Percentiles rank a stretch among this genome's conserved stretches.
Conservation (phyloP, 2,797 vertebrate genomes). For the Alfaro cultratus region DNA sequence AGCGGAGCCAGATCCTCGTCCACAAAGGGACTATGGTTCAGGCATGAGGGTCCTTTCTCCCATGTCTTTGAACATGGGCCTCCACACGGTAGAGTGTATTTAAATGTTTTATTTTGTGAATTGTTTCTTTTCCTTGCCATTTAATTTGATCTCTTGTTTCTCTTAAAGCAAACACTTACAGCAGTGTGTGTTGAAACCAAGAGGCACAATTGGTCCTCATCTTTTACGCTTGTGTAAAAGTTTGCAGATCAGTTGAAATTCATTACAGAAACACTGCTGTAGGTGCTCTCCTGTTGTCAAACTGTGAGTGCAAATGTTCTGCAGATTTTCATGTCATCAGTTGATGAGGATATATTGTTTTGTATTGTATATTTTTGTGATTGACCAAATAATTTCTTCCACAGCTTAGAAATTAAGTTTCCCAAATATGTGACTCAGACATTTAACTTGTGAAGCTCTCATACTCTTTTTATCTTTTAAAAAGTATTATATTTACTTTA, state of each 20-base stretch:
- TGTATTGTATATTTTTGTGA: conserved; percentile 73
- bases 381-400: conserved; percentile 68
- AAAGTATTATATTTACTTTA: background rate
- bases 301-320: conserved; percentile 81
- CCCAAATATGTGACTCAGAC: conserved; percentile 31
- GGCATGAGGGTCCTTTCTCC: conserved; percentile 71
- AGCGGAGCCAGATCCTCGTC: conserved; percentile 86
- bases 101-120: conserved; percentile 80
- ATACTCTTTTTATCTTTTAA: conserved; percentile 20
- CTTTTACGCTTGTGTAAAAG: conserved; percentile 24
- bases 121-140: conserved; percentile 77
- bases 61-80: conserved; percentile 70
- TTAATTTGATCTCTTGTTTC: conserved; percentile 78
- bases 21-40: conserved; percentile 77
- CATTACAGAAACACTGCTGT: conserved; percentile 73
- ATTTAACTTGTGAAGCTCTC: conserved; percentile 25
- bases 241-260: conserved; percentile 30
- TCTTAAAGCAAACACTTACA: conserved; percentile 74
- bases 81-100: conserved; percentile 83
- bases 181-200: conserved; percentile 69
- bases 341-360: conserved; percentile 77
- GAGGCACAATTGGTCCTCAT: conserved; percentile 38
- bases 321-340: conserved; percentile 70
- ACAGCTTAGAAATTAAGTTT: conserved; percentile 44
- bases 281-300: conserved; percentile 76